Evolutionary conservation across 2,113 vertebrate species (phyloP), one percentile per base, ranked within the genome.

Genomic region (Peromyscus polionotus): DNA sequence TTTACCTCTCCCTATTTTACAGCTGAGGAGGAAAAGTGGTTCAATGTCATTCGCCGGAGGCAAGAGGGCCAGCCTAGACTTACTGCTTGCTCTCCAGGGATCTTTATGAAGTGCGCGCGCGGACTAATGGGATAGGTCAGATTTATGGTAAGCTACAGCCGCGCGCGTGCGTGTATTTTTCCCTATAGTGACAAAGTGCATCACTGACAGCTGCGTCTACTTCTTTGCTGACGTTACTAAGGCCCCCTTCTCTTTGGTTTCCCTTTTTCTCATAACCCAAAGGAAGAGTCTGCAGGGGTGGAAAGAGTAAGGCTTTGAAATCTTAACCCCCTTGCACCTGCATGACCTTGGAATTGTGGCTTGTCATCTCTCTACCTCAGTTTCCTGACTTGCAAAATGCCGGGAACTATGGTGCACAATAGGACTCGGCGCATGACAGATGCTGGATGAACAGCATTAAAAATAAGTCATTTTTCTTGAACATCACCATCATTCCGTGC

Each of bases 321-420:
- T 48, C n/a, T 54, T 61, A 79, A 45, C 72, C 2, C 48, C 72
- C 61, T 72, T 57, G 75, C 13, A 24, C 54, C 19, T 17, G 22
- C 7, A 4, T 7, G 48, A 84, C 26, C 42, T 72, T 48, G 63
- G 42, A n/a, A n/a, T 90, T 84, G 77, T 65, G n/a, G 5, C 68
- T 45, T 61, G 61, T 54, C 24, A 9, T 20, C n/a, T 88, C 45
- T 70, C 11, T 26, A 61, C 51, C 81, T 88, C 93, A 39, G 14
- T 85, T 79, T 97, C 88, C 83, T 67, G 68, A 51, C 39, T 76
- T 93, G 87, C 77, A 83, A 89, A 88, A 90, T n/a, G 81, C 42
- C 90, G 36, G 54, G 73, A 96, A 88, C 57, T 14, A 51, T 0
- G 0, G 22, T 5, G 7, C n/a, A 20, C 45, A 36, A 65, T 22